Evolutionary conservation across 2,888 invertebrate genomes (phyloP).

Genomic region (Adelphocoris suturalis): DNA sequence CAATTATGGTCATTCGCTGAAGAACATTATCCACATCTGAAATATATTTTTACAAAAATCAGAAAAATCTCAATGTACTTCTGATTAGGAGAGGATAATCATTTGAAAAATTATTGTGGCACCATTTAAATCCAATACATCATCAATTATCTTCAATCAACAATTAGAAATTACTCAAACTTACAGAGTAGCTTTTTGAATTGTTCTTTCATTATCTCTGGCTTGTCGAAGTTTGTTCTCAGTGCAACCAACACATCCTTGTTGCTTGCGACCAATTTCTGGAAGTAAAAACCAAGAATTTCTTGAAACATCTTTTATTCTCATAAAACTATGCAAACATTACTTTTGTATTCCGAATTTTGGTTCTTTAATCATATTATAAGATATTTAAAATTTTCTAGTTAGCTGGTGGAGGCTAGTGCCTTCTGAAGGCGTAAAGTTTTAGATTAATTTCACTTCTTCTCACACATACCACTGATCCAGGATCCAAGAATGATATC

Average conservation of each 20-base stretch:
- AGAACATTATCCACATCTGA: constrained; percentile 94
- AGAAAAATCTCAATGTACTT: not conserved
- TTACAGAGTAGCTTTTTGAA: constrained; percentile 89
- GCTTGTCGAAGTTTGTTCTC: constrained; percentile 98
- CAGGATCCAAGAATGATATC: no score
- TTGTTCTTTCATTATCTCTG: constrained; percentile 98
- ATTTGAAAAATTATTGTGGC: no score
- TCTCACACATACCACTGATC: no score
- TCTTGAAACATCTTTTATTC: no score
- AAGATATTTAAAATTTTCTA: no score
- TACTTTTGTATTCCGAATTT: no score
- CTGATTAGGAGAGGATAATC: not conserved
- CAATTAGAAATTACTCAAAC: constrained; percentile 71
- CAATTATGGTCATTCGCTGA: constrained; percentile 98
- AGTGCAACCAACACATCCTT: constrained; percentile 94
- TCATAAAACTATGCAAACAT: no score
- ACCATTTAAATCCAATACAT: no score
- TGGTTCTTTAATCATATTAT: no score
- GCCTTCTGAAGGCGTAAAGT: no score
- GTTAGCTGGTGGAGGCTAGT: no score
- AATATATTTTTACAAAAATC: constrained; percentile 71
- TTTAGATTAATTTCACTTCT: no score
- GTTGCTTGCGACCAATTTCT: constrained; percentile 91
- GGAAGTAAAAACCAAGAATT: constrained; percentile 74
- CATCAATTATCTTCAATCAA: not conserved